These are phyloP conservation scores for Drosophila helvetica DNA, from an alignment of 2,888 invertebrate genomes.

Conservation along the genomic window DNA sequence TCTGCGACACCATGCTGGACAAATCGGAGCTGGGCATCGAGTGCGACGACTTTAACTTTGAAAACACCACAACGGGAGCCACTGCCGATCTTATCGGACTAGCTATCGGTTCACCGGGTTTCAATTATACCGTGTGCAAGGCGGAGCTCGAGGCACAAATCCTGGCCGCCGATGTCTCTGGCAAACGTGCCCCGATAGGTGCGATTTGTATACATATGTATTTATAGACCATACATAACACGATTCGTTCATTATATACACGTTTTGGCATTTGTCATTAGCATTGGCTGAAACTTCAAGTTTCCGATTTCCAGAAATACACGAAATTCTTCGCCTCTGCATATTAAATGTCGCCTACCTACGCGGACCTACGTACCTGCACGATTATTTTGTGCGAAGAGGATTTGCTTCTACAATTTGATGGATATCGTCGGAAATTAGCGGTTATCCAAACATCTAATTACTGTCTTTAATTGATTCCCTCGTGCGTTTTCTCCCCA, in stretches of 20 bases:
- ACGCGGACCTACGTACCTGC: neutral
- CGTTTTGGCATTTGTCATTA: slow-evolving; percentile 33
- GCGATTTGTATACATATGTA: slow-evolving; percentile 26
- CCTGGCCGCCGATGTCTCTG: slow-evolving; percentile 80
- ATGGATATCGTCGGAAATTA: slow-evolving; percentile 42
- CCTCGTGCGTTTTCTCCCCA: slow-evolving; percentile 37
- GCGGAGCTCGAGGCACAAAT: slow-evolving; percentile 83
- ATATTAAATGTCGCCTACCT: slow-evolving; percentile 28
- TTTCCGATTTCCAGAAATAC: slow-evolving; percentile 34
- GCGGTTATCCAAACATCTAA: slow-evolving; percentile 49
- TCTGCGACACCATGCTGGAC: slow-evolving; percentile 81
- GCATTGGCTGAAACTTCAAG: slow-evolving; percentile 35
- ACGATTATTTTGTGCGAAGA: slow-evolving; percentile 9
- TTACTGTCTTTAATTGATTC: slow-evolving; percentile 45
- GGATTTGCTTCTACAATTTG: slow-evolving; percentile 22
- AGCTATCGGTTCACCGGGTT: slow-evolving; percentile 60
- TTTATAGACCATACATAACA: slow-evolving; percentile 29
- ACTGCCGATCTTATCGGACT: slow-evolving; percentile 53
- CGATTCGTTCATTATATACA: slow-evolving; percentile 37
- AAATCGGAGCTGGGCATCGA: slow-evolving; percentile 80
- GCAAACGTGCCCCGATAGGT: slow-evolving; percentile 83
- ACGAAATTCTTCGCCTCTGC: slow-evolving; percentile 41
- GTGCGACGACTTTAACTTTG: slow-evolving; percentile 76
- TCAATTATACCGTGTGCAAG: slow-evolving; percentile 82
- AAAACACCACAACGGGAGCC: slow-evolving; percentile 73